A percentile compares a stretch with the other conserved stretches of the same genome.
These are phyloP conservation scores for Crocodylus rhombifer DNA, from an alignment of 2,797 vertebrate species.

Conservation along the genomic window DNA sequence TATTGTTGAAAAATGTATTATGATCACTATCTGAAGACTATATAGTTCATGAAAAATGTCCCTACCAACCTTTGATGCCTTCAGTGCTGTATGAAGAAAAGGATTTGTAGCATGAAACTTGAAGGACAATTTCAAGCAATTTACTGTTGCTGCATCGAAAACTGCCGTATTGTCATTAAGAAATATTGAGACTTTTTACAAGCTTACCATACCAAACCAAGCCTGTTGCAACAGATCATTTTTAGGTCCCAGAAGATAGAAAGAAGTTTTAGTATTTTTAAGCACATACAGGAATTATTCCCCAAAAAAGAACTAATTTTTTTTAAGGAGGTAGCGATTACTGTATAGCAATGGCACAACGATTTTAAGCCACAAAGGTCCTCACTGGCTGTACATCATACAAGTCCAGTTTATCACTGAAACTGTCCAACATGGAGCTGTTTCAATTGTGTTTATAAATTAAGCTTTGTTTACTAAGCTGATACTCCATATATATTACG, in stretches of 20 bases:
- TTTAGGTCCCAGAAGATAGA: slow-evolving; percentile 67
- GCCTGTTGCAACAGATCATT: slow-evolving; percentile 62
- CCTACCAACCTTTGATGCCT: slow-evolving; percentile 74
- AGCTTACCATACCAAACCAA: slow-evolving; percentile 73
- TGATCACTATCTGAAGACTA: slow-evolving; percentile 68
- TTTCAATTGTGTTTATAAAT: slow-evolving; percentile 83
- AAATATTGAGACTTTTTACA: slow-evolving; percentile 69
- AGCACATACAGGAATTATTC: slow-evolving; percentile 77
- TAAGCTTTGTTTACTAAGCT: slow-evolving; percentile 84
- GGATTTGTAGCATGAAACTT: slow-evolving; percentile 71
- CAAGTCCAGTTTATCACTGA: slow-evolving; percentile 79
- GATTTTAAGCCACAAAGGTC: slow-evolving; percentile 75
- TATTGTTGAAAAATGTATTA: slow-evolving; percentile 45
- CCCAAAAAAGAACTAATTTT: slow-evolving; percentile 62
- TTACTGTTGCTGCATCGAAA: slow-evolving; percentile 73
- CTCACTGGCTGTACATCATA: slow-evolving; percentile 78
- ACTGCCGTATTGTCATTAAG: slow-evolving; percentile 57
- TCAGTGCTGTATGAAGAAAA: slow-evolving; percentile 72
- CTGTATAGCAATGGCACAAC: slow-evolving; percentile 84
- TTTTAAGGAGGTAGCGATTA: slow-evolving; percentile 78
- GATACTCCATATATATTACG: slow-evolving; percentile 81
- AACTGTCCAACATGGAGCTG: slow-evolving; percentile 79
- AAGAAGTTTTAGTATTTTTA: slow-evolving; percentile 80
- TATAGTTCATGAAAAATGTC: slow-evolving; percentile 57
- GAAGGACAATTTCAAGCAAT: slow-evolving; percentile 71